Base-by-base conservation (phyloP, 2,113 vertebrate species). In the Lampris megalopsis region DNA sequence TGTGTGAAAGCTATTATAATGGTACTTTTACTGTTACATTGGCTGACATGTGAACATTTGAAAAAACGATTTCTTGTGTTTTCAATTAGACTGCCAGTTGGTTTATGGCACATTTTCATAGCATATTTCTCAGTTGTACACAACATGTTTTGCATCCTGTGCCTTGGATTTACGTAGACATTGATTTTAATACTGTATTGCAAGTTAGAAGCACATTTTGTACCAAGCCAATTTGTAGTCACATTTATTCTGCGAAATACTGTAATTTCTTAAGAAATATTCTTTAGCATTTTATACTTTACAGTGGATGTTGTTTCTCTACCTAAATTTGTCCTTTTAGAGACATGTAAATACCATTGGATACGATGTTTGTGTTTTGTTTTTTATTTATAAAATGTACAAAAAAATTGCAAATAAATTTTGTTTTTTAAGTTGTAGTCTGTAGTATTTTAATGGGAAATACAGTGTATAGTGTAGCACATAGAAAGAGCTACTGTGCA, bases 381-480 rank as follows among this genome's bases (percentile, higher is more conserved):
- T 63, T 56, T 69, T 35, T 89, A 83, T 91, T 90, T 91, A 85
- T 88, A 75, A 89, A 85, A 91, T 86, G 77, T 83, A 65, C 36
- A 77, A 84, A 88, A 85, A 45, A 79, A 64, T 3, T 10, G 9
- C 5, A 50, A 92, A 77, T 82, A 90, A 86, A 85, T 75, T 9
- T 85, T 75, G 53, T 90, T 90, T 88, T 84, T 73, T 83, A 88
- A 42, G 11, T 1, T 35, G 40, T 7, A 13, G 40, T 8, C 9
- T 54, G 35, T 3, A 6, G 9, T 69, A 43, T 86, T 85, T 36
- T 61, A 59, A 75, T 10, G 63, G 1, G 64, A 71, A 68, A 70
- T 66, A 43, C 49, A 66, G 11, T 6, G 24, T 24, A 24, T 24
- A 24, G 24, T 24, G 24, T 24, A 24, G 0, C 24, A 24, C 24